phyloP scores from a whole-genome alignment of 2,797 vertebrate species.

The Rousettus madagascariensis region DNA sequence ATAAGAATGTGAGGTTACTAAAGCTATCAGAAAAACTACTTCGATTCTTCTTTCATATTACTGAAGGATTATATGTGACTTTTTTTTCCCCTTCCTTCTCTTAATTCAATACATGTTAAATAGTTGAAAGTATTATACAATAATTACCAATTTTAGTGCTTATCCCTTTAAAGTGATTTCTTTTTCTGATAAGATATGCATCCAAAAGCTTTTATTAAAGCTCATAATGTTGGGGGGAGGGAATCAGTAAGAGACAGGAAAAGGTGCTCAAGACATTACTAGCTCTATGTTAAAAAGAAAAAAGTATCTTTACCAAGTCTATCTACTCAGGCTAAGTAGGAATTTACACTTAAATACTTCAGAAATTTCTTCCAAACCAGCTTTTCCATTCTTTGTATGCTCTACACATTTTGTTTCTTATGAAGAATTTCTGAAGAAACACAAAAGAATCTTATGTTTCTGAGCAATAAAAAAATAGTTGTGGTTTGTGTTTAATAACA shows the following conservation, averaged over 20 bases:
- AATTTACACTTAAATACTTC: neutral
- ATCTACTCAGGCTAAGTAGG: neutral
- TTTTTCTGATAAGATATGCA: neutral
- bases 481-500: conserved; percentile 17
- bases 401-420: neutral
- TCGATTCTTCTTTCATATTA: neutral
- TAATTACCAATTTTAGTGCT: neutral
- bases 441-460: neutral
- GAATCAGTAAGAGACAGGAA: neutral
- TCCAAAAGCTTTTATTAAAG: neutral
- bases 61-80: neutral
- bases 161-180: neutral
- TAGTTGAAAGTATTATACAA: neutral
- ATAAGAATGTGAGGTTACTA: neutral
- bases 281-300: neutral
- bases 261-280: neutral
- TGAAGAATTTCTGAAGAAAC: conserved; percentile 1
- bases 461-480: neutral
- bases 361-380: neutral
- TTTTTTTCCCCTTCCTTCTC: neutral
- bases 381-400: neutral
- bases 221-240: neutral
- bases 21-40: neutral
- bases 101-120: neutral
- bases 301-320: neutral